phyloP scores from a whole-genome alignment of 2,888 invertebrate genomes.

The Eristalis tenax region DNA sequence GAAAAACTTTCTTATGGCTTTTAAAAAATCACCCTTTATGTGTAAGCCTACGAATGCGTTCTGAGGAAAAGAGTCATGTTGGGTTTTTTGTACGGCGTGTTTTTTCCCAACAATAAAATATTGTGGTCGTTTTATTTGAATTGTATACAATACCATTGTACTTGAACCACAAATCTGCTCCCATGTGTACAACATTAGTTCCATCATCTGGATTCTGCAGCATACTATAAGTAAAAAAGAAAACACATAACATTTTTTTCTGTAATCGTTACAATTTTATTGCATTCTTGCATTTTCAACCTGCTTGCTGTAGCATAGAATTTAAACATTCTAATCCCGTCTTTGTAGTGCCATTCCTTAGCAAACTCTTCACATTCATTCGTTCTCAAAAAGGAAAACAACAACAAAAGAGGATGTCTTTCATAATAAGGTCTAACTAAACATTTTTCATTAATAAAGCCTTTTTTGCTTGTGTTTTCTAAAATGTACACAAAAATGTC shows the following conservation, averaged over 20 bases:
- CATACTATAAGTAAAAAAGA: too few relatives aligned
- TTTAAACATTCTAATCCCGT: slow-evolving; percentile 36
- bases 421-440: slow-evolving; percentile 49
- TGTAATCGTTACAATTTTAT: slow-evolving; percentile 50
- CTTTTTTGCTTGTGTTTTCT: neutral
- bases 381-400: slow-evolving; percentile 3
- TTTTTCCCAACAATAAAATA: too few relatives aligned
- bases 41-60: too few relatives aligned
- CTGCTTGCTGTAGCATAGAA: slow-evolving; percentile 12
- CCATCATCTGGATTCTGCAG: too few relatives aligned
- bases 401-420: slow-evolving; percentile 5
- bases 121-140: too few relatives aligned
- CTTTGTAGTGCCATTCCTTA: slow-evolving; percentile 19
- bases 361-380: slow-evolving; percentile 16
- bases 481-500: slow-evolving; percentile 10
- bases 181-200: too few relatives aligned
- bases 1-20: too few relatives aligned
- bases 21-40: too few relatives aligned
- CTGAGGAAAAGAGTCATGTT: too few relatives aligned
- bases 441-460: slow-evolving; percentile 22
- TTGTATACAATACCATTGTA: too few relatives aligned
- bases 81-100: too few relatives aligned
- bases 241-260: neutral
- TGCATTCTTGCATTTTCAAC: slow-evolving; percentile 10
- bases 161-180: too few relatives aligned